phyloP scores from a whole-genome alignment of 2,888 invertebrate species.

The Noctuana brunneofusca region DNA sequence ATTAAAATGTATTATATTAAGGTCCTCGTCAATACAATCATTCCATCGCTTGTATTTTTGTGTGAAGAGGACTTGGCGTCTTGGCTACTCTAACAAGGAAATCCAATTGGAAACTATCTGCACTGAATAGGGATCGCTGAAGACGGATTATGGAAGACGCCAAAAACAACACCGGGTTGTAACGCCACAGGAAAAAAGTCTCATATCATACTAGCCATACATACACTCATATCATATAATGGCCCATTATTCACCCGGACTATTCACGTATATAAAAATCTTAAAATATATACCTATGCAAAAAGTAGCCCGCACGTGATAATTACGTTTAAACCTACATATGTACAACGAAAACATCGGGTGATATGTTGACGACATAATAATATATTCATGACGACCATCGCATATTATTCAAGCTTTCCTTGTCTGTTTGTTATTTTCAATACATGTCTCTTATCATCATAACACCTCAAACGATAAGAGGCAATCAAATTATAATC shows the following conservation, averaged over 20 bases:
- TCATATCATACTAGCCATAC: not conserved
- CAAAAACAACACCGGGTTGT: too few relatives aligned
- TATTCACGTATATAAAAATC: conserved; percentile 5
- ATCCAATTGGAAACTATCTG: too few relatives aligned
- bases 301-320: conserved; percentile 1
- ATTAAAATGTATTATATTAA: not conserved
- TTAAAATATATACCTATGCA: not conserved
- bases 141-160: too few relatives aligned
- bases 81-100: too few relatives aligned
- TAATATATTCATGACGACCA: not conserved
- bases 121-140: too few relatives aligned
- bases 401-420: conserved; percentile 1
- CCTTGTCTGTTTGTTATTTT: conserved; percentile 16
- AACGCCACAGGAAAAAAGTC: too few relatives aligned
- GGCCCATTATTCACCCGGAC: not conserved
- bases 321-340: not conserved
- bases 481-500: not conserved
- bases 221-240: not conserved
- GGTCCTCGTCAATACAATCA: too few relatives aligned
- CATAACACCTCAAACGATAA: conserved; percentile 15
- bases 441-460: conserved; percentile 7
- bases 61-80: too few relatives aligned
- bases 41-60: too few relatives aligned
- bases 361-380: conserved; percentile 2
- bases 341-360: conserved; percentile 6